Conservation (phyloP, 1,140 invertebrate species). For the Drosophila truncata region DNA sequence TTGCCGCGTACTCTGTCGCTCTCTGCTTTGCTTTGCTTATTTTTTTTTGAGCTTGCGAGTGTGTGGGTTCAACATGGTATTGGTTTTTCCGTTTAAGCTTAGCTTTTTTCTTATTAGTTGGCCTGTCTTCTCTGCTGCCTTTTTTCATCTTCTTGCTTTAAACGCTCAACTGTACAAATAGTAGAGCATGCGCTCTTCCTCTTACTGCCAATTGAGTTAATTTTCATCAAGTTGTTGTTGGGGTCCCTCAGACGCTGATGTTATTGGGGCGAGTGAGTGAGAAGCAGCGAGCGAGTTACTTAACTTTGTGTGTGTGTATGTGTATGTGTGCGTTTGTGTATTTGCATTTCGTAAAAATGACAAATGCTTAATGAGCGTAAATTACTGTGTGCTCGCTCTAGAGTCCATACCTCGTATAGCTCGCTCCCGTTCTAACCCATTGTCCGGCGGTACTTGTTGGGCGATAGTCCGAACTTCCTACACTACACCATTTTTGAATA, state of each 20-base stretch:
- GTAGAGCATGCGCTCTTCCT: constrained; percentile 73
- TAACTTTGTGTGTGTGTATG: constrained; percentile 28
- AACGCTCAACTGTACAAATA: constrained; percentile 66
- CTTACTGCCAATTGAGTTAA: constrained; percentile 43
- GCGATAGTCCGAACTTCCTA: constrained; percentile 36
- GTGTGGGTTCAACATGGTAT: constrained; percentile 23
- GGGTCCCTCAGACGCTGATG: constrained; percentile 31
- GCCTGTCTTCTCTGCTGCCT: constrained; percentile 17
- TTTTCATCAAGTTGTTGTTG: constrained; percentile 58
- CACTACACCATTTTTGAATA: constrained; percentile 72
- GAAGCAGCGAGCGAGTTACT: constrained; percentile 56
- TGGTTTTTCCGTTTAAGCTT: constrained; percentile 27
- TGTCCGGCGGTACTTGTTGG: constrained; percentile 24
- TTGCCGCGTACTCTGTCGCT: constrained; percentile 52
- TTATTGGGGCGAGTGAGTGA: constrained; percentile 36
- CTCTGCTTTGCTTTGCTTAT: constrained; percentile 52
- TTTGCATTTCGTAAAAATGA: constrained; percentile 72
- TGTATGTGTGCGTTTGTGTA: constrained; percentile 15
- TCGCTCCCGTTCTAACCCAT: constrained; percentile 26
- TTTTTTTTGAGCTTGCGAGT: neutral
- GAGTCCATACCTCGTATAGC: neutral
- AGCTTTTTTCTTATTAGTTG: constrained; percentile 71
- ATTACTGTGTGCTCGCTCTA: constrained; percentile 67
- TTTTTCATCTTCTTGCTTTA: constrained; percentile 19
- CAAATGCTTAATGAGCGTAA: constrained; percentile 80